A percentile compares a stretch with the other conserved stretches of the same genome.
These are phyloP conservation scores for Trichonephila clavipes DNA, from an alignment of 1,140 invertebrate species.

Conservation along the genomic window DNA sequence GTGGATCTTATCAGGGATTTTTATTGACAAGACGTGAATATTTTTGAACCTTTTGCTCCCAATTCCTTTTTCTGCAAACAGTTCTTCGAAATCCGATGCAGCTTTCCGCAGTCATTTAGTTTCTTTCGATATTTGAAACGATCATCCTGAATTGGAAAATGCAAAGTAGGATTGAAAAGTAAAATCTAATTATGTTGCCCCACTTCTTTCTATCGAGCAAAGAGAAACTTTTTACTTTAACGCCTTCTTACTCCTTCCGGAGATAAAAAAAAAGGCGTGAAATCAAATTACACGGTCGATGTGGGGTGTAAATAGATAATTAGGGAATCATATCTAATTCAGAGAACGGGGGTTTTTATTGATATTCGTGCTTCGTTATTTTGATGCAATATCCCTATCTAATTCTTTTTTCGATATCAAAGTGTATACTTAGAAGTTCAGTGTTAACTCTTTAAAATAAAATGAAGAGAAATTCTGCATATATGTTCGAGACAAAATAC, in stretches of 20 bases:
- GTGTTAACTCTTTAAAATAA: too few species aligned
- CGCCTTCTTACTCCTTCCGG: neutral
- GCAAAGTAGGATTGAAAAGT: conserved; percentile 6
- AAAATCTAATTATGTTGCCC: conserved; percentile 8
- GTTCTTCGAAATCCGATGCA: conserved; percentile 32
- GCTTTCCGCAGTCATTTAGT: conserved; percentile 11
- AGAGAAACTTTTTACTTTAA: neutral
- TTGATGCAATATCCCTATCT: too few species aligned
- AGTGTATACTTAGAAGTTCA: too few species aligned
- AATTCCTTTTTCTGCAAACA: neutral
- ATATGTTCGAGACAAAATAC: too few species aligned
- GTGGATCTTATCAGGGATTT: conserved; percentile 53
- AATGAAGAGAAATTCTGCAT: too few species aligned
- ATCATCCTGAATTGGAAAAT: conserved; percentile 19
- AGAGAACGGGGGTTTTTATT: too few species aligned
- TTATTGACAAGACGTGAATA: conserved; percentile 36
- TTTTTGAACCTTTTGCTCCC: conserved; percentile 14
- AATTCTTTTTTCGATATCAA: too few species aligned
- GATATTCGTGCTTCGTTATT: too few species aligned
- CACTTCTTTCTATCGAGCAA: neutral
- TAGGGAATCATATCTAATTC: neutral
- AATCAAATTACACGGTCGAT: neutral
- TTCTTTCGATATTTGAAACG: neutral
- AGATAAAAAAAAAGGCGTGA: neutral
- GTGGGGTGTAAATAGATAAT: conserved; percentile 7